These are phyloP conservation scores for Cyclargus thomasi DNA, from an alignment of 1,140 invertebrate genomes.

Conservation along the genomic window DNA sequence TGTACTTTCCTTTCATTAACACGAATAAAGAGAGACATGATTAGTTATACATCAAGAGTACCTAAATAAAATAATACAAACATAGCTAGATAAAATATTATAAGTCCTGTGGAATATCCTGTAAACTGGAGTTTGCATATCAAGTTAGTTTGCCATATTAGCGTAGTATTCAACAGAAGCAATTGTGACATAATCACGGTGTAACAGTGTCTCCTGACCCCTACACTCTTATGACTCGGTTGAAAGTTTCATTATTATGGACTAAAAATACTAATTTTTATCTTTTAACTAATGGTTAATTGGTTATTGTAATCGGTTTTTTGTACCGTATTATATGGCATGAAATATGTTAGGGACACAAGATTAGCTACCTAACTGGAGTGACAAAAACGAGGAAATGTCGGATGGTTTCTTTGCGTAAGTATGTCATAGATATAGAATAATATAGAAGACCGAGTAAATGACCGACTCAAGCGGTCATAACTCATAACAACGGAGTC, in stretches of 20 bases:
- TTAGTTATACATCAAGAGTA: no score
- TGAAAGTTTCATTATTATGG: not conserved
- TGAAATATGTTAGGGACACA: not conserved
- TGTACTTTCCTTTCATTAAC: no score
- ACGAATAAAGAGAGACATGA: no score
- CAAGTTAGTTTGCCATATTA: constrained; percentile 69
- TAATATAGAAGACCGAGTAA: no score
- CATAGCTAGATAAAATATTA: not conserved
- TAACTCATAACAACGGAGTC: no score
- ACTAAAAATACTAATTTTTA: not conserved
- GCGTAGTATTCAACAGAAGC: constrained; percentile 47
- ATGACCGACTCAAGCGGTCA: no score
- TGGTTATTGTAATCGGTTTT: not conserved
- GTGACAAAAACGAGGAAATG: no score
- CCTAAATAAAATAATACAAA: no score
- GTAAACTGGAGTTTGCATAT: constrained; percentile 50
- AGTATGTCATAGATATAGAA: no score
- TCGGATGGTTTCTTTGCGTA: no score
- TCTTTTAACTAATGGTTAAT: constrained; percentile 5
- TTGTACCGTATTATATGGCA: not conserved
- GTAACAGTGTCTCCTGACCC: constrained; percentile 31
- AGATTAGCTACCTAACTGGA: no score
- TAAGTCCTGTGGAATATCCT: constrained; percentile 18
- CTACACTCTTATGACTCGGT: not conserved
- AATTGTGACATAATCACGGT: constrained; percentile 63